Conservation (phyloP, 2,113 vertebrate genomes). For the Theropithecus gelada region DNA sequence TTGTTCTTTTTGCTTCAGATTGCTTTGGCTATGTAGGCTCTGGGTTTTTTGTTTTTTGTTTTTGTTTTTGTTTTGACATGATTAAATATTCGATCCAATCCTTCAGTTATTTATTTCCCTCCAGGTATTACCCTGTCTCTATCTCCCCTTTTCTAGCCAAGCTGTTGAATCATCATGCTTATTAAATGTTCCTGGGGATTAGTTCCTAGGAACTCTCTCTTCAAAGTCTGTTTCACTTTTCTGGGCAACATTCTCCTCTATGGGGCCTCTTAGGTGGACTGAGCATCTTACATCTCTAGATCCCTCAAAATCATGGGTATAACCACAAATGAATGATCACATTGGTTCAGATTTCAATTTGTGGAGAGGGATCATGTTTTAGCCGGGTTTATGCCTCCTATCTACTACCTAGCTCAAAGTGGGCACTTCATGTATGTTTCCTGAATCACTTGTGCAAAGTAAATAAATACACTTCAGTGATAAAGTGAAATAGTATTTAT, state of each 20-base stretch:
- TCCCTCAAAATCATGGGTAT: background rate
- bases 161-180: background rate
- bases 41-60: background rate
- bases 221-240: background rate
- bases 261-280: background rate
- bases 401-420: background rate
- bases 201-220: background rate
- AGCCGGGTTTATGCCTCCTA: background rate
- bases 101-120: background rate
- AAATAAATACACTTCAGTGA: background rate
- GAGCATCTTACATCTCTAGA: accelerated
- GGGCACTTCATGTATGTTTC: background rate
- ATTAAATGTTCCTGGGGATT: background rate
- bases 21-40: too few species aligned
- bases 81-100: background rate
- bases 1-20: too few species aligned
- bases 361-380: background rate
- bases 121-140: background rate
- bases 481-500: background rate
- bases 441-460: background rate
- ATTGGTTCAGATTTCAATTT: background rate
- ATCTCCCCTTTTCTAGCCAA: background rate
- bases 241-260: background rate
- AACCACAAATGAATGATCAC: background rate
- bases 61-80: background rate